Conservation (phyloP, 2,797 vertebrate genomes). For the Macropus fuliginosus region DNA sequence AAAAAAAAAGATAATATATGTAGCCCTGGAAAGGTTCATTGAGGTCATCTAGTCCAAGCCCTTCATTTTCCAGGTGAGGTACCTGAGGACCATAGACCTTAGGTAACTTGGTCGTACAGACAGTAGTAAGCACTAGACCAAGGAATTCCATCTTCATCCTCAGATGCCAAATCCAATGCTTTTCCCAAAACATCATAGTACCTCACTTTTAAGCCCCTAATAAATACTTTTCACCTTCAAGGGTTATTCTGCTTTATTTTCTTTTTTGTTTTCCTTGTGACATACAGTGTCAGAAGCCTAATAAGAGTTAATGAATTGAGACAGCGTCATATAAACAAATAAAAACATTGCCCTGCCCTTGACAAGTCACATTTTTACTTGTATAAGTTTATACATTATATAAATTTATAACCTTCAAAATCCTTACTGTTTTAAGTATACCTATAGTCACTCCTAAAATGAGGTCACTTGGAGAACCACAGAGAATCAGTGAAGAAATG, state of each 20-base stretch:
- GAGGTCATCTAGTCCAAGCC: background rate
- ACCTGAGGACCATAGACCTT: background rate
- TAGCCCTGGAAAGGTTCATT: background rate
- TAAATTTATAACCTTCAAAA: background rate
- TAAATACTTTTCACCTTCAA: background rate
- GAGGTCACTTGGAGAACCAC: background rate
- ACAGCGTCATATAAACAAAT: background rate
- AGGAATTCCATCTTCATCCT: background rate
- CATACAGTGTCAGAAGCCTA: background rate
- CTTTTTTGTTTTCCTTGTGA: background rate
- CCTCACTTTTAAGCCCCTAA: background rate
- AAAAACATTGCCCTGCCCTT: background rate
- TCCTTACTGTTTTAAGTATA: background rate
- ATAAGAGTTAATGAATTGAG: background rate
- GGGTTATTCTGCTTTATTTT: background rate
- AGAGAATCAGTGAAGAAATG: background rate
- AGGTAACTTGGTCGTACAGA: background rate
- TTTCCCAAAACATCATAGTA: background rate
- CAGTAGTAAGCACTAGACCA: background rate
- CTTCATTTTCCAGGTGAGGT: background rate
- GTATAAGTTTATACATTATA: background rate
- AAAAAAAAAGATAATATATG: background rate
- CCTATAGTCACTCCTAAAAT: background rate
- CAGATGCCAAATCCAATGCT: background rate
- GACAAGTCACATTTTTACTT: background rate